Conservation (phyloP, 2,888 invertebrate genomes). For the Lobophora halterata region DNA sequence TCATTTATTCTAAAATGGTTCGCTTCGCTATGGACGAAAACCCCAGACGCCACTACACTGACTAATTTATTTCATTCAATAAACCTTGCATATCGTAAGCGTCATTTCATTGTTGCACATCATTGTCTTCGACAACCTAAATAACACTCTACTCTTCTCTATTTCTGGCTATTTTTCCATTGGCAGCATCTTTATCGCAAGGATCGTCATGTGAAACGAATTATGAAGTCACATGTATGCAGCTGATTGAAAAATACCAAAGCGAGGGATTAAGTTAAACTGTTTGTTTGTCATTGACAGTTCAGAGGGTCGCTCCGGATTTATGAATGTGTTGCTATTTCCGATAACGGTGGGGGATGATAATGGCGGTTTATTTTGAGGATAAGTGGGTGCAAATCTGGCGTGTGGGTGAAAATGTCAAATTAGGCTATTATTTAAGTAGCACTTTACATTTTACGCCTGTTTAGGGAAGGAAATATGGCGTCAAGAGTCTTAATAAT, state of each 20-base stretch:
- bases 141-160: neutral
- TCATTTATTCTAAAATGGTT: too few species aligned
- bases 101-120: conserved; percentile 46
- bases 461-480: conserved; percentile 3
- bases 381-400: conserved; percentile 9
- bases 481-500: too few species aligned
- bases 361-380: conserved; percentile 19
- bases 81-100: conserved; percentile 58
- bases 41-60: too few species aligned
- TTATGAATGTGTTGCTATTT: conserved; percentile 47
- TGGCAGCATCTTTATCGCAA: conserved; percentile 51
- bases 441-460: neutral
- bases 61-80: too few species aligned
- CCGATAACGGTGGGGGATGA: conserved; percentile 33
- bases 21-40: too few species aligned
- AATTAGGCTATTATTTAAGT: conserved; percentile 2
- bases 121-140: neutral
- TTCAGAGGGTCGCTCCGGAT: conserved; percentile 54
- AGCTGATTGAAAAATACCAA: conserved; percentile 74
- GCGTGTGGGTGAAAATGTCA: conserved; percentile 8
- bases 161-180: conserved; percentile 32
- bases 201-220: conserved; percentile 56
- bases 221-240: conserved; percentile 65
- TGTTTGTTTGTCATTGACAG: conserved; percentile 60
- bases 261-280: conserved; percentile 49